Evolutionary conservation across 2,888 invertebrate genomes (phyloP).

Genomic region (Azorinus chamasolen): DNA sequence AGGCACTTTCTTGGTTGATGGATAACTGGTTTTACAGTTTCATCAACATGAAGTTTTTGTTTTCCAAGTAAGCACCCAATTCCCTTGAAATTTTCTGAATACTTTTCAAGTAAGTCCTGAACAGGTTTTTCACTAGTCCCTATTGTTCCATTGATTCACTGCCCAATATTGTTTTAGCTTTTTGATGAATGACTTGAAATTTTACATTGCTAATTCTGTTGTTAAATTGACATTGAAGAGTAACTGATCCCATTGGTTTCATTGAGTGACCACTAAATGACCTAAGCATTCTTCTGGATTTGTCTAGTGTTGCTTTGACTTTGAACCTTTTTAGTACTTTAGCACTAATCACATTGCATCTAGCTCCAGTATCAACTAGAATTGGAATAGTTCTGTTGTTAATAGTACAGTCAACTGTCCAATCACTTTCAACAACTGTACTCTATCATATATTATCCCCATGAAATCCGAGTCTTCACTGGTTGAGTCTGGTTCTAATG

Average conservation of each 20-base stretch:
- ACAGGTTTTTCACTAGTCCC: background rate
- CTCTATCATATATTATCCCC: too few relatives aligned
- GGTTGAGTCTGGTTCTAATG: too few relatives aligned
- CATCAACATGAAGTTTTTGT: slow-evolving; percentile 23
- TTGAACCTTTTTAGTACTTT: background rate
- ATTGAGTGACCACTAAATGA: background rate
- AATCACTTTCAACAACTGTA: too few relatives aligned
- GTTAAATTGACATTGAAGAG: background rate
- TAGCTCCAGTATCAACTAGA: background rate
- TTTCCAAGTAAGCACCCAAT: slow-evolving; percentile 35
- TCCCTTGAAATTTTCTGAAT: slow-evolving; percentile 17
- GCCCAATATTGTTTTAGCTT: background rate
- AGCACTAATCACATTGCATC: slow-evolving; percentile 15
- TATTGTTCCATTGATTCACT: too few relatives aligned
- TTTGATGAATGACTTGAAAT: too few relatives aligned
- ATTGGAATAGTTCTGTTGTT: too few relatives aligned
- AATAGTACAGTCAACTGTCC: too few relatives aligned
- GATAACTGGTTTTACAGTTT: slow-evolving; percentile 36
- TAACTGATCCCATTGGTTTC: background rate
- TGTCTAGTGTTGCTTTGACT: too few relatives aligned
- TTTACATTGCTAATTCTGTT: too few relatives aligned
- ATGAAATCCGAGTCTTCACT: too few relatives aligned
- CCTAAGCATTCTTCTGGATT: too few relatives aligned
- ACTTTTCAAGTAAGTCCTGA: slow-evolving; percentile 5
- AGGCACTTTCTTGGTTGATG: slow-evolving; percentile 42